A percentile compares a stretch with the other conserved stretches of the same genome.
Conservation (phyloP, 2,888 invertebrate genomes). For the Tanypteryx hageni region DNA sequence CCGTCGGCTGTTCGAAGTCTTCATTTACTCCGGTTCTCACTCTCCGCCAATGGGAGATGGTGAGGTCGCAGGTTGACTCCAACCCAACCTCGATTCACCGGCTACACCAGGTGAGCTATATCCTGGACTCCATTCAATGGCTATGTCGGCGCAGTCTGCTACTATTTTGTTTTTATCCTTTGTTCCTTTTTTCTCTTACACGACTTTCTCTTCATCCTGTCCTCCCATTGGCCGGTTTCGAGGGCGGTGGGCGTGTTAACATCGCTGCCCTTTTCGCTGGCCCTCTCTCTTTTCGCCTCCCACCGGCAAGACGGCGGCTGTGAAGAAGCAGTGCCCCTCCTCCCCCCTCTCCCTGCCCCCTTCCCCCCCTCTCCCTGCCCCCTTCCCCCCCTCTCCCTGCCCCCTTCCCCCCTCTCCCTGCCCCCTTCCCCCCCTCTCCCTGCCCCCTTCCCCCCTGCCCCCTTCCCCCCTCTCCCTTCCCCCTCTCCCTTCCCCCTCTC, state of each 20-base stretch:
- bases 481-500: too few relatives aligned
- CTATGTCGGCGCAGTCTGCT: not conserved
- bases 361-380: too few relatives aligned
- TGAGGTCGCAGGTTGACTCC: too few relatives aligned
- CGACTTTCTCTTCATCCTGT: too few relatives aligned
- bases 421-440: too few relatives aligned
- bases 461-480: too few relatives aligned
- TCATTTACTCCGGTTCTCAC: not conserved
- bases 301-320: not conserved
- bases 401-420: too few relatives aligned
- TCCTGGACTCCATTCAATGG: slow-evolving; percentile 1
- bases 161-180: not conserved
- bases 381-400: too few relatives aligned
- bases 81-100: not conserved
- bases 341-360: not conserved
- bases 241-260: not conserved
- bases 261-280: not conserved
- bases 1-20: not conserved
- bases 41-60: not conserved
- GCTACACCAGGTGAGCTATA: not conserved
- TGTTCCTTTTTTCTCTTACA: not conserved
- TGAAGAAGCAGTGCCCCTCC: not conserved
- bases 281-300: not conserved
- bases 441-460: too few relatives aligned
- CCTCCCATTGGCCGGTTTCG: not conserved